phyloP scores from a whole-genome alignment of 2,113 vertebrate genomes.

The Mirounga angustirostris region DNA sequence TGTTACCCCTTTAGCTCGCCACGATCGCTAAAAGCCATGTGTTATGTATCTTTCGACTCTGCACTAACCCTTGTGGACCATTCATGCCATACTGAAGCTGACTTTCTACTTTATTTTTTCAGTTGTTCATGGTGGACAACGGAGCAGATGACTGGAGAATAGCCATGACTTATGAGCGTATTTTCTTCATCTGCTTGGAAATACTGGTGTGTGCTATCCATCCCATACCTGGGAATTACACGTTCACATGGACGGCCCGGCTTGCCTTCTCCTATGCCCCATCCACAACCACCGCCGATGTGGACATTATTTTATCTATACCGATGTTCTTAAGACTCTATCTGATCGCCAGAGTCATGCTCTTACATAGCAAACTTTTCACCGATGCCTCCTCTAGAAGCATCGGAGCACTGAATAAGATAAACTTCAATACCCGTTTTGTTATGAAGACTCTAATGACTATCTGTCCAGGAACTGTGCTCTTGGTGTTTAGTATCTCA shows the following conservation, averaged over 20 bases:
- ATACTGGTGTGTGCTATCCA: constrained; percentile 99
- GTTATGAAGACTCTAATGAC: constrained; percentile 99
- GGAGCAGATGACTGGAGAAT: constrained; percentile 99
- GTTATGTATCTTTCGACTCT: constrained; percentile 62
- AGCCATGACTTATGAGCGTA: constrained; percentile 99
- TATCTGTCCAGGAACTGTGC: constrained; percentile 99
- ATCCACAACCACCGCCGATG: constrained; percentile 97
- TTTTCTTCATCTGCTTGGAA: constrained; percentile 99
- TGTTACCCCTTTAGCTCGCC: not conserved
- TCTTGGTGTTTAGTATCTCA: constrained; percentile 99
- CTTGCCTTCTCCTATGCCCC: constrained; percentile 97
- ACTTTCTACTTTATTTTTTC: constrained; percentile 88
- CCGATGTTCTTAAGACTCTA: constrained; percentile 99
- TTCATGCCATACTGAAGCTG: constrained; percentile 82
- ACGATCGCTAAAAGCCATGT: constrained; percentile 52
- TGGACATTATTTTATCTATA: constrained; percentile 99
- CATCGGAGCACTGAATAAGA: constrained; percentile 99
- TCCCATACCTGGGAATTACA: constrained; percentile 99
- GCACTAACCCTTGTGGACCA: constrained; percentile 68
- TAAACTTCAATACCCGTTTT: constrained; percentile 99
- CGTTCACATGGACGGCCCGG: constrained; percentile 99
- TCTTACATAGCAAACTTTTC: constrained; percentile 99
- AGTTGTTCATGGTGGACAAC: constrained; percentile 99
- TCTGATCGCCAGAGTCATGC: constrained; percentile 99
- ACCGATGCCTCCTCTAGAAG: constrained; percentile 99